These are phyloP conservation scores for Harpalus rufipes DNA, from an alignment of 2,888 invertebrate genomes.

Conservation along the genomic window DNA sequence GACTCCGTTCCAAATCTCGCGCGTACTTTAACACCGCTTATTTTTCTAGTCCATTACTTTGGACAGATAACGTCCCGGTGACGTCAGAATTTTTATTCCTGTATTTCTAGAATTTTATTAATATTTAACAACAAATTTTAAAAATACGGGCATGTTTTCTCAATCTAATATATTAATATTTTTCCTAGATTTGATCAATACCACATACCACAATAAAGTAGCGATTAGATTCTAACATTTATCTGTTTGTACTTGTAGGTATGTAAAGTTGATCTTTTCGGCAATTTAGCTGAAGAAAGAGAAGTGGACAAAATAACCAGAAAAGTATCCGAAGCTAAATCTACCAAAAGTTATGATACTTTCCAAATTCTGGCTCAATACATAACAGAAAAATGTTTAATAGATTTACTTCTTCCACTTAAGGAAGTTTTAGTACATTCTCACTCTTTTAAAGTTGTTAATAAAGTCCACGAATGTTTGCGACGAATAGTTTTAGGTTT, in stretches of 20 bases:
- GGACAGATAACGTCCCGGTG: too few species aligned
- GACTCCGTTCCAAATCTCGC: too few species aligned
- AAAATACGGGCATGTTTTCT: too few species aligned
- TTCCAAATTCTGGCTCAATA: conserved; percentile 89
- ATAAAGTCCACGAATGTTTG: conserved; percentile 90
- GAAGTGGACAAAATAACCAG: conserved; percentile 90
- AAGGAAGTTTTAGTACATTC: conserved; percentile 88
- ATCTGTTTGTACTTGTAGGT: conserved; percentile 77
- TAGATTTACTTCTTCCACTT: conserved; percentile 89
- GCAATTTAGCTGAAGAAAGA: conserved; percentile 93
- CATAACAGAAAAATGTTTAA: conserved; percentile 86
- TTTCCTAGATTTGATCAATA: too few species aligned
- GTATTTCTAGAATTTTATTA: too few species aligned
- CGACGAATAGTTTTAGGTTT: conserved; percentile 89
- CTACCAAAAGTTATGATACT: conserved; percentile 92
- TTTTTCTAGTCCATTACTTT: too few species aligned
- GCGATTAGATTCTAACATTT: too few species aligned
- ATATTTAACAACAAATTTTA: too few species aligned
- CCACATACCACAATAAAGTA: too few species aligned
- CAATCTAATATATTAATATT: too few species aligned
- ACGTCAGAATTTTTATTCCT: too few species aligned
- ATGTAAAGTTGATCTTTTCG: conserved; percentile 93
- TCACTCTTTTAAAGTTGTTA: conserved; percentile 88
- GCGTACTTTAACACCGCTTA: too few species aligned
- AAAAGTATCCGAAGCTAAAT: conserved; percentile 90